Evolutionary conservation across 1,140 invertebrate species (phyloP).

Genomic region (Rhynchophorus ferrugineus): DNA sequence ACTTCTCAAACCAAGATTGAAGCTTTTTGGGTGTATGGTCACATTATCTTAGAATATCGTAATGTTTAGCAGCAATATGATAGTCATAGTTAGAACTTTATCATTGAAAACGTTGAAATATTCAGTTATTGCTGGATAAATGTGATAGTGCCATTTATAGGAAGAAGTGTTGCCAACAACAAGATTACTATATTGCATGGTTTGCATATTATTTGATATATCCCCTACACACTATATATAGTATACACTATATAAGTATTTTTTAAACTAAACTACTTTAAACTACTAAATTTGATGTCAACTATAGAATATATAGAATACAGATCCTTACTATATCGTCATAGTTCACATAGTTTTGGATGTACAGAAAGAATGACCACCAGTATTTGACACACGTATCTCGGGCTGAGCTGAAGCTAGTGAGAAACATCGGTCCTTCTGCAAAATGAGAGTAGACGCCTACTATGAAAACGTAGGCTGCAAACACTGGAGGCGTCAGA

Average conservation of each 20-base stretch:
- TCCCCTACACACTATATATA: too few relatives aligned
- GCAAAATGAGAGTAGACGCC: conserved; percentile 20
- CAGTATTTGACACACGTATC: conserved; percentile 25
- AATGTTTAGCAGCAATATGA: too few relatives aligned
- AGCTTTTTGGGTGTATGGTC: too few relatives aligned
- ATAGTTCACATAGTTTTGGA: conserved; percentile 30
- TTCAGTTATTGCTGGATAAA: too few relatives aligned
- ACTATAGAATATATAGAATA: background rate
- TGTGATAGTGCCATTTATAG: too few relatives aligned
- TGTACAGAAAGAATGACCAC: conserved; percentile 30
- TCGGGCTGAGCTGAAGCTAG: background rate
- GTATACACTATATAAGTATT: background rate
- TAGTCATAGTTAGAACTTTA: too few relatives aligned
- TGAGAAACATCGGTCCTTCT: conserved; percentile 22
- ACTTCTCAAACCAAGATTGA: too few relatives aligned
- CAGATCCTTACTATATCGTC: conserved; percentile 11
- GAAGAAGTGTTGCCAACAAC: too few relatives aligned
- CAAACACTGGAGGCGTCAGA: conserved; percentile 21
- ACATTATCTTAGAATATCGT: too few relatives aligned
- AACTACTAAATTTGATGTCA: background rate
- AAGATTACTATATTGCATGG: too few relatives aligned
- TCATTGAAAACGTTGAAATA: too few relatives aligned
- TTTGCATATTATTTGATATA: too few relatives aligned
- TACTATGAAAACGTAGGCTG: conserved; percentile 16
- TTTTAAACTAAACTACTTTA: background rate